Evolutionary conservation across 2,797 vertebrate genomes (phyloP).

Genomic region (Scarus forsteni): DNA sequence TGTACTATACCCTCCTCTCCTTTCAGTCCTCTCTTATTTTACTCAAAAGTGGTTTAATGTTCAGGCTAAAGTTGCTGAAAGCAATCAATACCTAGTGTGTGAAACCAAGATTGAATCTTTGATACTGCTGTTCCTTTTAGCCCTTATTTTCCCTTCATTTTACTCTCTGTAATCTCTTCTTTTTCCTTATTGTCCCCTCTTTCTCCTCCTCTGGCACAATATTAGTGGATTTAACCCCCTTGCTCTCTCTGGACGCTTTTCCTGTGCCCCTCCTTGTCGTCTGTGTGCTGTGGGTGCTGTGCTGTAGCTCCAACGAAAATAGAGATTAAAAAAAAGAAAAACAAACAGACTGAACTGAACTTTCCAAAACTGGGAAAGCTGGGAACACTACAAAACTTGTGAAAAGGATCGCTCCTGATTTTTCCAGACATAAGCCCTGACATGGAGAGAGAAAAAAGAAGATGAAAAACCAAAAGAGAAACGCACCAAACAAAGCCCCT

Average conservation of each 20-base stretch:
- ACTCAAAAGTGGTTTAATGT: conserved; percentile 64
- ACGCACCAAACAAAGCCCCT: conserved; percentile 27
- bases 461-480: conserved; percentile 56
- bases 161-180: conserved; percentile 14
- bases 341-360: conserved; percentile 60
- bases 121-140: conserved; percentile 51
- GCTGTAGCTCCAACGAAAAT: conserved; percentile 83
- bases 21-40: conserved; percentile 39
- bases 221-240: conserved; percentile 62
- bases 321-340: conserved; percentile 68
- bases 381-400: conserved; percentile 65
- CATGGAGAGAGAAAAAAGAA: conserved; percentile 78
- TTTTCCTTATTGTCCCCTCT: conserved; percentile 40
- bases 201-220: conserved; percentile 78
- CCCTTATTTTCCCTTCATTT: conserved; percentile 19
- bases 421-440: conserved; percentile 72
- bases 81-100: conserved; percentile 70
- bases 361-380: conserved; percentile 69
- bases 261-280: conserved; percentile 62
- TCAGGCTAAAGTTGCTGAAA: conserved; percentile 70
- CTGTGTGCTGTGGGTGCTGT: conserved; percentile 86
- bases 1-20: conserved; percentile 42
- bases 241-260: conserved; percentile 55
- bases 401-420: conserved; percentile 72
- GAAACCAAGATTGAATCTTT: conserved; percentile 64